These are phyloP conservation scores for Drosophila watanabei DNA, from an alignment of 1,140 invertebrate genomes.

Conservation along the genomic window DNA sequence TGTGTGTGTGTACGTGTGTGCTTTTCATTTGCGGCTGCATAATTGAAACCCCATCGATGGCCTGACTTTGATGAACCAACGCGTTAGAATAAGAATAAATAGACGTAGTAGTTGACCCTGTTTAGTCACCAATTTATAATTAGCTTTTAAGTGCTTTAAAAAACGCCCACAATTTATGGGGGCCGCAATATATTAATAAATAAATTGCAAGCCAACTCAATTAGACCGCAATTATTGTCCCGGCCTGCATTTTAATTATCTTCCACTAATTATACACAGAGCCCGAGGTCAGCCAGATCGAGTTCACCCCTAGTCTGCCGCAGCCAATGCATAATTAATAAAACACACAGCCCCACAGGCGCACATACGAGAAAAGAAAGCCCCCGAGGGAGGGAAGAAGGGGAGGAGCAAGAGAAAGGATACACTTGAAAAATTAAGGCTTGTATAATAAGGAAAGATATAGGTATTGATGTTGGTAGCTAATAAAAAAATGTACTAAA, in stretches of 20 bases:
- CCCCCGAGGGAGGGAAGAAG: background rate
- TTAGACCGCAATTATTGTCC: constrained; percentile 63
- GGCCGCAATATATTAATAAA: constrained; percentile 40
- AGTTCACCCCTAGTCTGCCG: constrained; percentile 20
- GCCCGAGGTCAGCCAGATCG: constrained; percentile 29
- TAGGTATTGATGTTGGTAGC: background rate
- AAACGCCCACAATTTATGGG: constrained; percentile 16
- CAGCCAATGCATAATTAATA: constrained; percentile 70
- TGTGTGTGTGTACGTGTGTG: background rate
- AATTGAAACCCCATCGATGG: constrained; percentile 20
- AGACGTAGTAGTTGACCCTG: background rate
- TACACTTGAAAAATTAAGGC: background rate
- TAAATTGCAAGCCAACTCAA: constrained; percentile 72
- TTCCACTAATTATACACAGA: constrained; percentile 27
- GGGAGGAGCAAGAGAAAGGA: background rate
- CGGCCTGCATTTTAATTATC: constrained; percentile 61
- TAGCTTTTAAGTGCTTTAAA: constrained; percentile 28
- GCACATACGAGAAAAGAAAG: constrained; percentile 5
- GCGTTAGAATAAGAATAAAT: constrained; percentile 6
- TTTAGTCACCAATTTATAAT: constrained; percentile 21
- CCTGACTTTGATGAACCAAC: background rate
- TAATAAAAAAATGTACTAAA: background rate
- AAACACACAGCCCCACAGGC: constrained; percentile 14
- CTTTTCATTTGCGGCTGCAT: constrained; percentile 39
- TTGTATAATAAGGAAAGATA: background rate